Evolutionary conservation across 2,113 vertebrate species (phyloP), one percentile per base, ranked within the genome.

Genomic region (Semicossyphus pulcher): DNA sequence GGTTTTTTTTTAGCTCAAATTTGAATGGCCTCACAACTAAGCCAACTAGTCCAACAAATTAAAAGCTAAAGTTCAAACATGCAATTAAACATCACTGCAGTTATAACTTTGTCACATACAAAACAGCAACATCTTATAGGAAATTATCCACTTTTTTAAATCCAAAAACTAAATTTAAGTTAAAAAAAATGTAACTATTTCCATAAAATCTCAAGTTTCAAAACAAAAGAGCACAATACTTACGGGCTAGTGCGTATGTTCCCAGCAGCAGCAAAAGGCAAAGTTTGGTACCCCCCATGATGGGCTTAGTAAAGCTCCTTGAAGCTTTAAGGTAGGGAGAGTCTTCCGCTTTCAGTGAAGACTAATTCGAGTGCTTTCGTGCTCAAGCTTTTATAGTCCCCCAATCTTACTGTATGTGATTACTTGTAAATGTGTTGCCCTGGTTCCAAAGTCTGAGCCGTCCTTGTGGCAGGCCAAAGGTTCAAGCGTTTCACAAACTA

Each of bases 381-480:
- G 58, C 23, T 7, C 2, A 5, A 10, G 64, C 87, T 92, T 93
- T 92, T 93, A 93, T 93, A 93, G 45, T 29, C 31, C 32, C 65
- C 29, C 21, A 32, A n/a, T 76, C 57, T 82, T 53, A 68, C 56
- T 53, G 67, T 83, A 66, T 70, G 75, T 66, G 65, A 89, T 79
- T 31, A 87, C 84, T 31, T 90, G 88, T 49, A 75, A 86, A 83
- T 90, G 87, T 89, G 84, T 86, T 85, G 81, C 64, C 64, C 84
- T 74, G 52, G 83, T 88, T 93, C 88, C 92, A 93, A 92, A 92
- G 93, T 92, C 88, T 91, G 80, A 75, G 49, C 73, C 67, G 91
- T 78, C 83, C 80, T 76, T 93, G 93, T 93, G 92, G 90, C 90
- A 92, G 93, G 84, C 78, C 93, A 93, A 93, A 93, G 92, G 93